Percentiles rank a stretch among this genome's conserved stretches.
phyloP scores from a whole-genome alignment of 1,140 invertebrate genomes.

The Leptestheria dahalacensis region DNA sequence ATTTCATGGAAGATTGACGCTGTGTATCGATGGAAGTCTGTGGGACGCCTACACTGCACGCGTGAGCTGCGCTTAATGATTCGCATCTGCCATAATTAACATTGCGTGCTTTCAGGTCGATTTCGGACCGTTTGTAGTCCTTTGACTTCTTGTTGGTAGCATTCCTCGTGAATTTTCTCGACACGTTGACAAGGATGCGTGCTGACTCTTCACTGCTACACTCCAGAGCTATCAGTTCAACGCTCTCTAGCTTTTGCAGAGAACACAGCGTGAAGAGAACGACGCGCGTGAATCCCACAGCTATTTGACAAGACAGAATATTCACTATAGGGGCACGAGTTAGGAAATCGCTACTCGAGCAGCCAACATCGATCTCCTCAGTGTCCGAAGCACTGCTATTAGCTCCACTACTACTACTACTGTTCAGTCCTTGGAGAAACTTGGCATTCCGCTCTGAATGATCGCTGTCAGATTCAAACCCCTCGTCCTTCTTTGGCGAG shows the following conservation, averaged over 20 bases:
- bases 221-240: background rate
- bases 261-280: background rate
- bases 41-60: too few relatives aligned
- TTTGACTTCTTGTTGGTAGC: background rate
- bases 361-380: background rate
- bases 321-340: background rate
- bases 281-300: background rate
- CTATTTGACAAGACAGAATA: background rate
- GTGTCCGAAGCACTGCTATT: background rate
- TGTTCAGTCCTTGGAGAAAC: background rate
- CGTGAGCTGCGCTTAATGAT: background rate
- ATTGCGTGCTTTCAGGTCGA: background rate
- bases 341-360: background rate
- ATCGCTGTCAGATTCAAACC: background rate
- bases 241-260: background rate
- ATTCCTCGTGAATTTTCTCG: background rate
- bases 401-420: background rate
- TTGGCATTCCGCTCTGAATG: background rate
- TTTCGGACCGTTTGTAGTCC: background rate
- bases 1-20: background rate
- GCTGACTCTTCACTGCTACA: background rate
- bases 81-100: background rate
- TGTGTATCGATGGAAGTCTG: background rate
- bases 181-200: background rate
- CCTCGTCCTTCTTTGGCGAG: background rate